phyloP scores from a whole-genome alignment of 2,888 invertebrate genomes.

The Rhogogaster chlorosoma region DNA sequence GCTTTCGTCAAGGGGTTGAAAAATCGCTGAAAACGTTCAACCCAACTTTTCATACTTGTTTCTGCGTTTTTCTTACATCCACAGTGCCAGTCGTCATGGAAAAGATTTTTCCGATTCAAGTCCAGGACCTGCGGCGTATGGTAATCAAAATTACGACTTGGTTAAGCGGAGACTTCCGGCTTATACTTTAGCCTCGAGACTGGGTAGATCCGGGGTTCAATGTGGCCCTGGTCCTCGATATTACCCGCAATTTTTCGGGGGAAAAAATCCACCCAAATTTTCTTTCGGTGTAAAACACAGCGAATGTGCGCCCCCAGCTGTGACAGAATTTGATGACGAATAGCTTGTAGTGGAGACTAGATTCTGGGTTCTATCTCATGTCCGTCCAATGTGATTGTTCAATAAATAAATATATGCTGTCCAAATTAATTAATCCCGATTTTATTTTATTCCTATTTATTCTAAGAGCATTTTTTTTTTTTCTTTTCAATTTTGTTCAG shows the following conservation, averaged over 20 bases:
- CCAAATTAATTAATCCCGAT: background rate
- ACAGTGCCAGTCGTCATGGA: slow-evolving; percentile 61
- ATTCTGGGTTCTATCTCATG: background rate
- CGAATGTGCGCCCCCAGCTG: slow-evolving; percentile 80
- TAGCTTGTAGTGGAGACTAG: background rate
- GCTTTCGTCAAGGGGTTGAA: background rate
- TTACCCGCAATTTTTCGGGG: slow-evolving; percentile 58
- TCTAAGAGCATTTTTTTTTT: no score
- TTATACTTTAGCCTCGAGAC: slow-evolving; percentile 65
- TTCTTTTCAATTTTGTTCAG: no score
- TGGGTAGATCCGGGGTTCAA: slow-evolving; percentile 49
- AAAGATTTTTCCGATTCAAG: slow-evolving; percentile 53
- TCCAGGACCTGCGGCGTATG: slow-evolving; percentile 73
- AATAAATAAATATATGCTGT: slow-evolving; percentile 22
- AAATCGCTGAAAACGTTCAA: background rate
- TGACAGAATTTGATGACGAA: slow-evolving; percentile 80
- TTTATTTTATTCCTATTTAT: background rate
- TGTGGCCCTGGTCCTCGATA: slow-evolving; percentile 70
- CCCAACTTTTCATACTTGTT: background rate
- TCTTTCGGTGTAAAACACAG: slow-evolving; percentile 83
- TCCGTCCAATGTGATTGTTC: slow-evolving; percentile 4
- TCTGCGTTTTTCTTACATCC: background rate
- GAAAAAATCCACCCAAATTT: slow-evolving; percentile 73
- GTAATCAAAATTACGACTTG: slow-evolving; percentile 60
- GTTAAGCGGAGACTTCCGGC: slow-evolving; percentile 68